A percentile compares a stretch with the other conserved stretches of the same genome.
phyloP scores from a whole-genome alignment of 2,797 vertebrate species.

The Phaenicophaeus curvirostris region DNA sequence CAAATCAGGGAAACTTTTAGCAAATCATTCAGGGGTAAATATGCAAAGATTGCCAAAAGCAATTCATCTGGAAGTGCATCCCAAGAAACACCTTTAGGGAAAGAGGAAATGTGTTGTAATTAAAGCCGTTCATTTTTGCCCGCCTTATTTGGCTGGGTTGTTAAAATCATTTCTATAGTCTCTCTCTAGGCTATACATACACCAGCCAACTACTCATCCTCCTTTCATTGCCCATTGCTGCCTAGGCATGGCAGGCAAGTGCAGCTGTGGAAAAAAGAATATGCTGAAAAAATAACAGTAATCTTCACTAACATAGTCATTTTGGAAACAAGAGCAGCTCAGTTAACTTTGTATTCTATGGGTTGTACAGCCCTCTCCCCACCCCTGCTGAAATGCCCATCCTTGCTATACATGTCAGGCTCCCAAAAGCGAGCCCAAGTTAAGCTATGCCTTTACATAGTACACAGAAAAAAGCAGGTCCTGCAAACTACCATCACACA shows the following conservation, averaged over 20 bases:
- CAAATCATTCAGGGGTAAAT: constrained; percentile 85
- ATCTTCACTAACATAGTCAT: background rate
- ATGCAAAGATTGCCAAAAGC: constrained; percentile 84
- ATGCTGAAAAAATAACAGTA: background rate
- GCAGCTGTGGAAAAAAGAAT: background rate
- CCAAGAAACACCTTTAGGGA: constrained; percentile 82
- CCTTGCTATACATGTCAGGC: background rate
- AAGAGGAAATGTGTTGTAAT: background rate
- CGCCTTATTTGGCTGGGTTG: background rate
- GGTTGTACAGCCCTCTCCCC: fast-evolving
- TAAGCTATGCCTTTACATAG: background rate
- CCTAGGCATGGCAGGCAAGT: background rate
- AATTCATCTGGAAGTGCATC: constrained; percentile 91
- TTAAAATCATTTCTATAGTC: background rate
- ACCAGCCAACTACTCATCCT: background rate
- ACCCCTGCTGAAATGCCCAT: background rate
- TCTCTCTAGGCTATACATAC: background rate
- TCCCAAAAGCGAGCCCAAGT: background rate
- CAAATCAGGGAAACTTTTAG: constrained; percentile 82
- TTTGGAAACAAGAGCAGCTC: background rate
- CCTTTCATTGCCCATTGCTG: background rate
- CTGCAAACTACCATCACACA: background rate
- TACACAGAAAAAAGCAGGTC: background rate
- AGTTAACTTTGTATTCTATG: background rate
- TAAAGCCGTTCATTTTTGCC: background rate